phyloP scores from a whole-genome alignment of 2,888 invertebrate species.

The Tinea semifulvella region DNA sequence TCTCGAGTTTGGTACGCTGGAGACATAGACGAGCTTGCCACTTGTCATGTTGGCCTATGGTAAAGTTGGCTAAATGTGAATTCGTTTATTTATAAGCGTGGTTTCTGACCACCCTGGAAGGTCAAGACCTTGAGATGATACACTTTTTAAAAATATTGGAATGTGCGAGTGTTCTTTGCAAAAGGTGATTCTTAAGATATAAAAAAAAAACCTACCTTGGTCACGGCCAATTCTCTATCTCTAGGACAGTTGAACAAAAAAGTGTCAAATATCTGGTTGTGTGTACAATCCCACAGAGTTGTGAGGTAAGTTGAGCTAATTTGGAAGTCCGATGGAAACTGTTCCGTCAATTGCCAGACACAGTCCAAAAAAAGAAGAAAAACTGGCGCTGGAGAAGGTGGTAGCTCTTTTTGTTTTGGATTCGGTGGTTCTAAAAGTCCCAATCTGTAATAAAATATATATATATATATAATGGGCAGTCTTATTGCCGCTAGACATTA shows the following conservation, averaged over 20 bases:
- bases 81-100: no score
- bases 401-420: constrained; percentile 49
- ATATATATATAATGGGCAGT: no score
- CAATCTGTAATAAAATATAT: constrained; percentile 46
- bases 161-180: no score
- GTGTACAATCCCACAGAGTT: constrained; percentile 89
- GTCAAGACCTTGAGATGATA: no score
- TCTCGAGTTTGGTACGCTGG: no score
- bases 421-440: constrained; percentile 73
- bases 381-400: constrained; percentile 74
- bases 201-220: constrained; percentile 59
- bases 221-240: constrained; percentile 73
- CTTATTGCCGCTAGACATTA: no score
- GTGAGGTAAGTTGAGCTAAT: constrained; percentile 93
- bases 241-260: constrained; percentile 90
- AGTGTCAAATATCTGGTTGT: constrained; percentile 90
- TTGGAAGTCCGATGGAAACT: constrained; percentile 90
- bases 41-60: no score
- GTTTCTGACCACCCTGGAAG: no score
- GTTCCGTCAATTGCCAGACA: constrained; percentile 89
- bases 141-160: no score
- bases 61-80: no score
- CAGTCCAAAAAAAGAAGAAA: constrained; percentile 94
- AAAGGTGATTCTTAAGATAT: no score
- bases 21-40: no score